Base-by-base conservation (phyloP, 2,888 invertebrate genomes). In the Onchidella celtica region DNA sequence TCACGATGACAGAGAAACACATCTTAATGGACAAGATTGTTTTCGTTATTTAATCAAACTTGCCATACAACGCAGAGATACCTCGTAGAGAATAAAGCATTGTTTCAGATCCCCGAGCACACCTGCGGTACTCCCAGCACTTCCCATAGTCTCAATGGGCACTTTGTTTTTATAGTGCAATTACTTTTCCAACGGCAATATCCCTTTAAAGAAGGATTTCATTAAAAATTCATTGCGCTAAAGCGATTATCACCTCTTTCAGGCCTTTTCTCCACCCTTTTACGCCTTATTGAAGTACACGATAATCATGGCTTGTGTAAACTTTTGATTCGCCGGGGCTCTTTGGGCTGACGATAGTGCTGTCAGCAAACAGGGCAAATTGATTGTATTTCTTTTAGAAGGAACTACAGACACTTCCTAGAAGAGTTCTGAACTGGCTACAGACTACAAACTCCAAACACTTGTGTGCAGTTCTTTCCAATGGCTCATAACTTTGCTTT, bases 221-320 rank as follows among this genome's bases (percentile, higher is more conserved):
- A 76, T 76, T 61, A 76, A 76, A 76, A 66, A 76, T 76, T 76
- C 76, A 76, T 63, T n/a, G 76, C 55, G 61, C 76, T 76, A 47
- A 65, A 76, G 63, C 66, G 65, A 76, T 76, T 76, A 76, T 76
- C 76, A 76, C 63, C 66, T 76, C 65, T 66, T 76, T 76, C 47
- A 63, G 63, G 66, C 72, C 55, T 57, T 72, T 72, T 72, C 47
- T 72, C 55, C 72, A 57, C 57, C 57, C 72, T 57, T 57, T 72
- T 72, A 72, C 55, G 57, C 55, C 57, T 57, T 34, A 72, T 57
- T 55, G 47, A 72, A 55, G 72, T 57, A 57, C 72, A 72, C 29
- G 34, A 34, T 57, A 72, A 57, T 72, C 72, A 72, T 57, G 57
- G 72, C 29, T 57, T 72, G 72, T 57, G 34, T 57, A 72, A 72